phyloP scores from a whole-genome alignment of 2,888 invertebrate genomes.

The Mylabris sibirica region DNA sequence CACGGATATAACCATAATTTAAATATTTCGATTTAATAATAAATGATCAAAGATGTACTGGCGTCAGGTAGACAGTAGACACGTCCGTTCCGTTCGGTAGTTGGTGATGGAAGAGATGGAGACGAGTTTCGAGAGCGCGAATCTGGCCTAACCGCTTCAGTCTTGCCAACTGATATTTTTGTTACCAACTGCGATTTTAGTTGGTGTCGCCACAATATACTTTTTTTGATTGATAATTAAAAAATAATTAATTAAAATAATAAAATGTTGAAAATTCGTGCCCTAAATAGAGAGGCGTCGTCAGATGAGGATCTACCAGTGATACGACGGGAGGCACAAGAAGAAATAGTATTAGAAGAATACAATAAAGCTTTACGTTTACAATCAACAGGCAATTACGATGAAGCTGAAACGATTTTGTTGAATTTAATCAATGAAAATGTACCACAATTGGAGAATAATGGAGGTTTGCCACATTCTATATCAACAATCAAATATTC shows the following conservation, averaged over 20 bases:
- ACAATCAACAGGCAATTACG: slow-evolving; percentile 70
- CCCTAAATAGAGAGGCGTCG: slow-evolving; percentile 66
- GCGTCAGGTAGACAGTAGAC: no score
- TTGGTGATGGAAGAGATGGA: no score
- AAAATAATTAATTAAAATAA: background rate
- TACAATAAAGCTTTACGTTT: slow-evolving; percentile 80
- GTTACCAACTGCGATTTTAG: no score
- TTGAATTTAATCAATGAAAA: slow-evolving; percentile 70
- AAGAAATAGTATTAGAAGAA: slow-evolving; percentile 81
- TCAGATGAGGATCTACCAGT: slow-evolving; percentile 64
- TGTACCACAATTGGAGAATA: slow-evolving; percentile 63
- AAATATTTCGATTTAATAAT: no score
- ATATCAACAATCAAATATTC: slow-evolving; percentile 83
- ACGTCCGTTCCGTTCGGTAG: no score
- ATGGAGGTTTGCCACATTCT: slow-evolving; percentile 65
- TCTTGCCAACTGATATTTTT: no score
- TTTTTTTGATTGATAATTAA: background rate
- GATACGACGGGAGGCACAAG: slow-evolving; percentile 71
- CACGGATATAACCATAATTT: no score
- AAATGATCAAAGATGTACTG: no score
- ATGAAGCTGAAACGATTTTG: slow-evolving; percentile 74
- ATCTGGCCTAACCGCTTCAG: no score
- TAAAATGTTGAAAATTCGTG: slow-evolving; percentile 64
- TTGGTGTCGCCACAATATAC: no score
- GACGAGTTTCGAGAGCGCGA: no score